These are phyloP conservation scores for Macroteleia sp. DNA, from an alignment of 2,888 invertebrate species.

Conservation along the genomic window DNA sequence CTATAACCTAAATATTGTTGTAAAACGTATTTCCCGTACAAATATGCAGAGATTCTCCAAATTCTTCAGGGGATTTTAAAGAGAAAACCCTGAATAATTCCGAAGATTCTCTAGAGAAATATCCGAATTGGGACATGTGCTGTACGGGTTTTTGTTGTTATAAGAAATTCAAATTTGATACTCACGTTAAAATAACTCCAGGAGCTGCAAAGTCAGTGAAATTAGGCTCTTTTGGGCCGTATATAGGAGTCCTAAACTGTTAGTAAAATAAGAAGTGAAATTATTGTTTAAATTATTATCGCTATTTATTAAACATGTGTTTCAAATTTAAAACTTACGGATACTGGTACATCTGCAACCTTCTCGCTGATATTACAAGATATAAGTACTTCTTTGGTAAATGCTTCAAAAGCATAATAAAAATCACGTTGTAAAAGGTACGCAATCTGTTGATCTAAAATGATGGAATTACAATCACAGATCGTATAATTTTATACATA, in stretches of 20 bases:
- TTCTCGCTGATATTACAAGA: slow-evolving; percentile 88
- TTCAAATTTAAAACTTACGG: slow-evolving; percentile 84
- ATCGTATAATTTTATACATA: too few relatives aligned
- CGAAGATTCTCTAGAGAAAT: too few relatives aligned
- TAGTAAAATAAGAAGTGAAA: slow-evolving; percentile 19
- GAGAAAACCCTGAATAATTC: too few relatives aligned
- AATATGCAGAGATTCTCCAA: too few relatives aligned
- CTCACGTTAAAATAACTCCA: slow-evolving; percentile 94
- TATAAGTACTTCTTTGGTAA: slow-evolving; percentile 87
- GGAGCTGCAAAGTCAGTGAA: slow-evolving; percentile 98
- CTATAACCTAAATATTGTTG: too few relatives aligned
- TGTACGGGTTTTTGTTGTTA: too few relatives aligned
- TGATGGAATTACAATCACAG: too few relatives aligned
- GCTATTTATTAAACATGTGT: neutral
- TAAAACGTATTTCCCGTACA: too few relatives aligned
- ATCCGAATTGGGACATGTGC: too few relatives aligned
- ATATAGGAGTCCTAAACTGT: slow-evolving; percentile 89
- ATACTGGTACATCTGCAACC: slow-evolving; percentile 87
- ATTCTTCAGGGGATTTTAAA: too few relatives aligned
- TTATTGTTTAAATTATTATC: neutral
- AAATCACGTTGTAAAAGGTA: slow-evolving; percentile 91
- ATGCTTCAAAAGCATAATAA: slow-evolving; percentile 89
- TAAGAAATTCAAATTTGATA: too few relatives aligned
- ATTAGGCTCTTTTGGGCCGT: slow-evolving; percentile 90
- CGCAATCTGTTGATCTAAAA: slow-evolving; percentile 94